Conservation (phyloP, 2,113 vertebrate species). For the Nyctibius bracteatus region DNA sequence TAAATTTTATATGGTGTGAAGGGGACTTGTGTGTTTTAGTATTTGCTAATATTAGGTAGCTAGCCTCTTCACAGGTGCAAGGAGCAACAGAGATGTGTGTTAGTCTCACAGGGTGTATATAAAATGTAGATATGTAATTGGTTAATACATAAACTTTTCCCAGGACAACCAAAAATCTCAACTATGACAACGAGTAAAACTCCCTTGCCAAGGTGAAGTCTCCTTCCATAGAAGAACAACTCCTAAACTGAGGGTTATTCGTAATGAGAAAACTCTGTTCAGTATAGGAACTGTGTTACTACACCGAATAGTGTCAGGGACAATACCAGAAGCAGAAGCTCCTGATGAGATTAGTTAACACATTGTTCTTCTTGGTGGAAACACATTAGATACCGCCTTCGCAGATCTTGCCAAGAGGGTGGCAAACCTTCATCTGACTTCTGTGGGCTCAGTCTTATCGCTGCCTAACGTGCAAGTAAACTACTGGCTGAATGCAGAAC, state of each 20-base stretch:
- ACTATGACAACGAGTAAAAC: background rate
- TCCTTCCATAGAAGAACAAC: background rate
- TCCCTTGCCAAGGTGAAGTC: background rate
- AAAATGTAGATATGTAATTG: background rate
- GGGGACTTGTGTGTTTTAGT: background rate
- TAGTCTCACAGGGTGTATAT: background rate
- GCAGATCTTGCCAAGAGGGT: background rate
- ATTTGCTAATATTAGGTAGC: background rate
- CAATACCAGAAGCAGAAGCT: background rate
- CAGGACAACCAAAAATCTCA: background rate
- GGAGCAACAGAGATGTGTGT: background rate
- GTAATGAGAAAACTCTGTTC: background rate
- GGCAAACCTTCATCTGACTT: background rate
- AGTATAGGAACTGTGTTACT: background rate
- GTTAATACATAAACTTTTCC: background rate
- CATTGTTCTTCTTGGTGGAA: background rate
- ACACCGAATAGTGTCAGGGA: background rate
- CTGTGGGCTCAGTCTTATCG: background rate
- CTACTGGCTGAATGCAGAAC: background rate
- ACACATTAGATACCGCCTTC: background rate
- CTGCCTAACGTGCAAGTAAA: background rate
- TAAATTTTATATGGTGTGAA: background rate
- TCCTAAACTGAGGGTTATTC: background rate
- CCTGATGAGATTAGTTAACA: background rate
- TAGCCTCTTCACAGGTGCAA: background rate